Evolutionary conservation across 23 tunicate species (phyloP).

Genomic region (Halocynthia aurantium): DNA sequence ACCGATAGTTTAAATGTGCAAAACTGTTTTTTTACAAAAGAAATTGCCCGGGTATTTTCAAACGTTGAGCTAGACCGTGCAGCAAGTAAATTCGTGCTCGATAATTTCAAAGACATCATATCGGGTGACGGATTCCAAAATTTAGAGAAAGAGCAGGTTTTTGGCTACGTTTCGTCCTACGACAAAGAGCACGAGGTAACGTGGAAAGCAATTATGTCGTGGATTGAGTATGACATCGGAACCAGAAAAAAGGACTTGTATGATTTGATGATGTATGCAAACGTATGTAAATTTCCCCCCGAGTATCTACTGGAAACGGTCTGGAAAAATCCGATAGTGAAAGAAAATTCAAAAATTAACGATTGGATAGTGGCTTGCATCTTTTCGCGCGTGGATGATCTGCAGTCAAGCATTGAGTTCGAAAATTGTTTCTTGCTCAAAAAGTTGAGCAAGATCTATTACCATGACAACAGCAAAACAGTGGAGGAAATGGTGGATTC

Average conservation of each 20-base stretch:
- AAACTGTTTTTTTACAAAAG: neutral
- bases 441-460: neutral
- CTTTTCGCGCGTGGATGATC: neutral
- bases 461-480: neutral
- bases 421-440: neutral
- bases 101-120: neutral
- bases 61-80: neutral
- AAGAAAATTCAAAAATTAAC: too few relatives aligned
- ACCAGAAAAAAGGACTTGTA: conserved; percentile 21
- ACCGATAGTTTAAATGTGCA: neutral
- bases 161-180: neutral
- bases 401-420: neutral
- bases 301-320: neutral
- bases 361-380: neutral
- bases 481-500: neutral
- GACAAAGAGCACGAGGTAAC: neutral
- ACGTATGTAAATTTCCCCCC: neutral
- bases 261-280: neutral
- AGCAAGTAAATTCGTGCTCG: neutral
- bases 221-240: conserved; percentile 28
- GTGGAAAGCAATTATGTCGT: conserved; percentile 30
- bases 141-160: neutral
- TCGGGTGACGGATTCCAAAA: neutral
- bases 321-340: neutral
- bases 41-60: neutral